Percentiles rank a stretch among this genome's conserved stretches.
These are phyloP conservation scores for Fulica atra DNA, from an alignment of 2,113 vertebrate species.

Conservation along the genomic window DNA sequence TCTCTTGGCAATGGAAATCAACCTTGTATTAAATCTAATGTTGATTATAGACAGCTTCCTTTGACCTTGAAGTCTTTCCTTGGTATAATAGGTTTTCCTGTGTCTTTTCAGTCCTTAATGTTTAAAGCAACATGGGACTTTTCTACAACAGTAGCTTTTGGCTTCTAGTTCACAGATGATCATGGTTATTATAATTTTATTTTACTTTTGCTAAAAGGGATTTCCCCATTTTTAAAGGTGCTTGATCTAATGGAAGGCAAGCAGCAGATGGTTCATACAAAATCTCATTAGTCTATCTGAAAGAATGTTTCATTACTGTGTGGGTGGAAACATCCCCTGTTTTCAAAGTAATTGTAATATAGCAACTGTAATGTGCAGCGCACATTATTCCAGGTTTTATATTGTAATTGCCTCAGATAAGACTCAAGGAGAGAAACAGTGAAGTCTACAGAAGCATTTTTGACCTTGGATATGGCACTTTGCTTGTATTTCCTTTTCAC, in stretches of 20 bases:
- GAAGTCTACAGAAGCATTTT: background rate
- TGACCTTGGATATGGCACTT: background rate
- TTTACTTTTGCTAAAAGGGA: background rate
- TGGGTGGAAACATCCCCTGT: conserved; percentile 1
- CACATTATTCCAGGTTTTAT: background rate
- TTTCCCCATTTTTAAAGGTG: background rate
- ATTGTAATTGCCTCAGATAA: background rate
- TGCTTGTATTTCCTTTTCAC: background rate
- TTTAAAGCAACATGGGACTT: background rate
- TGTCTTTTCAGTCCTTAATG: background rate
- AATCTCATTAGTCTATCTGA: conserved; percentile 18
- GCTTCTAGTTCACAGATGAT: background rate
- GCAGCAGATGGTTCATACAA: background rate
- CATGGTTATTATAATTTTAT: background rate
- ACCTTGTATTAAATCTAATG: background rate
- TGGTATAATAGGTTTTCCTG: background rate
- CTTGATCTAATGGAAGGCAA: conserved; percentile 32
- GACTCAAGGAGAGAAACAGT: background rate
- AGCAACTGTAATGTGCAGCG: background rate
- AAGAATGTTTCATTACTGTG: background rate
- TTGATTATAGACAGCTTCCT: background rate
- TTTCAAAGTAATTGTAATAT: background rate
- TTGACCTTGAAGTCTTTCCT: background rate
- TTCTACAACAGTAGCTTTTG: background rate
- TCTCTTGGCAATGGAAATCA: background rate